Evolutionary conservation across 2,797 vertebrate genomes (phyloP).

Genomic region (Arctocebus calabarensis): DNA sequence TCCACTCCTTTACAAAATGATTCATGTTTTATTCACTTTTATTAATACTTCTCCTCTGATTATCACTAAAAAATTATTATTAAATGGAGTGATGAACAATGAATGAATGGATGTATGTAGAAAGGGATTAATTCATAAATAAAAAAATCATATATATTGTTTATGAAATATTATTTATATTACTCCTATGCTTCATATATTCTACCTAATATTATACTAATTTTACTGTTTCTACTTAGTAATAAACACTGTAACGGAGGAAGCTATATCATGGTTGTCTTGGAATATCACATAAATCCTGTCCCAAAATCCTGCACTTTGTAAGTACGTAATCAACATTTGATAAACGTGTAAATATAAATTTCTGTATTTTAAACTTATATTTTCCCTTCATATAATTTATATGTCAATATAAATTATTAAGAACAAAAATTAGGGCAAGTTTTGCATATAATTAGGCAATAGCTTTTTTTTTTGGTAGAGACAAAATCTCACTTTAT

Average conservation of each 20-base stretch:
- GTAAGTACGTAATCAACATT: background rate
- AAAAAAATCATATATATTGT: background rate
- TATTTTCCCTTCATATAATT: slow-evolving; percentile 43
- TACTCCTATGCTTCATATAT: background rate
- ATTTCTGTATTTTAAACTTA: slow-evolving; percentile 32
- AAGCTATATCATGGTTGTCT: background rate
- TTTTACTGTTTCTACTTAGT: slow-evolving; percentile 29
- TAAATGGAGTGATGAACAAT: slow-evolving; percentile 49
- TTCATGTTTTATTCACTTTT: slow-evolving; percentile 13
- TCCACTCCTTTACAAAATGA: slow-evolving; percentile 8
- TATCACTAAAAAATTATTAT: background rate
- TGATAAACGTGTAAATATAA: slow-evolving; percentile 37
- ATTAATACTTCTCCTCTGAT: background rate
- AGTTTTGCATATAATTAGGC: slow-evolving; percentile 29
- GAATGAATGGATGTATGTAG: background rate
- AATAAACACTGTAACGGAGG: background rate
- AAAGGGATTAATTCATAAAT: background rate
- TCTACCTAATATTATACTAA: background rate
- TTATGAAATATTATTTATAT: slow-evolving; percentile 19
- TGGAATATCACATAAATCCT: background rate
- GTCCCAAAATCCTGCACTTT: background rate
- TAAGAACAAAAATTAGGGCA: slow-evolving; percentile 40
- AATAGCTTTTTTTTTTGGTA: too few relatives aligned
- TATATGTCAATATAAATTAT: slow-evolving; percentile 33
- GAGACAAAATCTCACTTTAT: too few relatives aligned